phyloP scores from a whole-genome alignment of 2,888 invertebrate genomes.

The Ochlodes sylvanus region DNA sequence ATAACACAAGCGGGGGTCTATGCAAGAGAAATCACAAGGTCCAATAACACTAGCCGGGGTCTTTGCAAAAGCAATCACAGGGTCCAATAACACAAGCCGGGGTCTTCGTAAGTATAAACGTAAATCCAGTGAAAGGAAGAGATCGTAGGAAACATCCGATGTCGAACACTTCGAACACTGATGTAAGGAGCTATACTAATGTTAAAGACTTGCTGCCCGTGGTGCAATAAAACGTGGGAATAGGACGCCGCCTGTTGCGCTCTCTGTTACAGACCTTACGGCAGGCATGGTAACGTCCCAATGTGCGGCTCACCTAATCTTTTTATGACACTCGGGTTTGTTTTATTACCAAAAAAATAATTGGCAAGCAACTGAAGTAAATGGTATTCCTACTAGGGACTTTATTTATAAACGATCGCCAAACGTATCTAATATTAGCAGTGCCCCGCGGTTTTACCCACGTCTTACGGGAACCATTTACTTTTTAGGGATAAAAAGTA shows the following conservation, averaged over 20 bases:
- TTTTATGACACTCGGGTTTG: slow-evolving; percentile 4
- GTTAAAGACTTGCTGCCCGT: slow-evolving; percentile 4
- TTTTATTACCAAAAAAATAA: slow-evolving; percentile 4
- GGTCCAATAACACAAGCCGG: slow-evolving; percentile 4
- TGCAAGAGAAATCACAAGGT: slow-evolving; percentile 4
- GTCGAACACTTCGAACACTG: slow-evolving; percentile 4
- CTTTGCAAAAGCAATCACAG: slow-evolving; percentile 4
- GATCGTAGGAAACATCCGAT: slow-evolving; percentile 4
- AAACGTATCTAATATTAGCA: slow-evolving; percentile 4
- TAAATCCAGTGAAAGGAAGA: slow-evolving; percentile 4
- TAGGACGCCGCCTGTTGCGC: slow-evolving; percentile 4
- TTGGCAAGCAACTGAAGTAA: slow-evolving; percentile 4
- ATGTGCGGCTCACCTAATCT: slow-evolving; percentile 4
- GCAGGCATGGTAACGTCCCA: slow-evolving; percentile 4
- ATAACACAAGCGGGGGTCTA: slow-evolving; percentile 4
- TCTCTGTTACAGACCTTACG: slow-evolving; percentile 4
- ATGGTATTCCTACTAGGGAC: slow-evolving; percentile 4
- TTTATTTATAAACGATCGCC: slow-evolving; percentile 4
- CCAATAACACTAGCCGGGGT: slow-evolving; percentile 4
- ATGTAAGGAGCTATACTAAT: slow-evolving; percentile 4
- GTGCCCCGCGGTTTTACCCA: slow-evolving; percentile 4
- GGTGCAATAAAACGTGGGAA: slow-evolving; percentile 4
- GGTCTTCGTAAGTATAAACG: slow-evolving; percentile 4
- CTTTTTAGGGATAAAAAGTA: slow-evolving; percentile 6
- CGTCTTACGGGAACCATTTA: slow-evolving; percentile 4